Evolutionary conservation across 1,140 invertebrate species (phyloP).

Genomic region (Pinna nobilis): DNA sequence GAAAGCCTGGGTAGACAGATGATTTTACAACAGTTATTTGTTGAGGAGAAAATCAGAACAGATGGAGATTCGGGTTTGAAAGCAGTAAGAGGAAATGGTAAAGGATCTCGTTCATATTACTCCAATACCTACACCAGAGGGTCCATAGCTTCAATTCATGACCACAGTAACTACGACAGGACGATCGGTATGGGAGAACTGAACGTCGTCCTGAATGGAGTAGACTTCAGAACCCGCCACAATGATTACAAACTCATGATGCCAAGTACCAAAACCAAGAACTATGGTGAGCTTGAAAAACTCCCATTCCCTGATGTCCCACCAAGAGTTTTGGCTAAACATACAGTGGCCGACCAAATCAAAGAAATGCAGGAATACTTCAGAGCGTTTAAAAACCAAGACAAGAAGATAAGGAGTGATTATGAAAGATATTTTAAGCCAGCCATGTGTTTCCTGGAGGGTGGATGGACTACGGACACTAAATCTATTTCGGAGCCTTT

Average conservation of each 20-base stretch:
- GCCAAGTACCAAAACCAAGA: constrained; percentile 42
- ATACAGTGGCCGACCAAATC: constrained; percentile 57
- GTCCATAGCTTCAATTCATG: constrained; percentile 46
- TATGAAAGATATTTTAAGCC: constrained; percentile 67
- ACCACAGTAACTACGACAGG: constrained; percentile 60
- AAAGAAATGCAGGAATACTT: constrained; percentile 66
- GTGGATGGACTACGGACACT: constrained; percentile 59
- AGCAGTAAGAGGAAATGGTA: constrained; percentile 33
- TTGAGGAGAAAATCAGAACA: constrained; percentile 52
- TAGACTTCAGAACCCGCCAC: constrained; percentile 67
- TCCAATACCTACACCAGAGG: constrained; percentile 14
- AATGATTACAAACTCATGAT: constrained; percentile 66
- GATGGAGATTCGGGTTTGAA: constrained; percentile 57
- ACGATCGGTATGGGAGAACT: constrained; percentile 66
- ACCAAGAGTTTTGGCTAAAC: constrained; percentile 52
- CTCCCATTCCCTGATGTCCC: constrained; percentile 64
- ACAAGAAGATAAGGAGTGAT: constrained; percentile 47
- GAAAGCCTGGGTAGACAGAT: constrained; percentile 48
- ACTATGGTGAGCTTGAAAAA: constrained; percentile 53
- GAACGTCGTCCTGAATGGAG: constrained; percentile 61
- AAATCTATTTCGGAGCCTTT: constrained; percentile 56
- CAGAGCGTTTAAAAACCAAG: constrained; percentile 58
- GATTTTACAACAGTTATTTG: constrained; percentile 55
- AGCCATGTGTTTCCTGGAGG: constrained; percentile 67
- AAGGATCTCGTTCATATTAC: constrained; percentile 44